phyloP scores from a whole-genome alignment of 1,140 invertebrate species.

The Temnothorax longispinosus region DNA sequence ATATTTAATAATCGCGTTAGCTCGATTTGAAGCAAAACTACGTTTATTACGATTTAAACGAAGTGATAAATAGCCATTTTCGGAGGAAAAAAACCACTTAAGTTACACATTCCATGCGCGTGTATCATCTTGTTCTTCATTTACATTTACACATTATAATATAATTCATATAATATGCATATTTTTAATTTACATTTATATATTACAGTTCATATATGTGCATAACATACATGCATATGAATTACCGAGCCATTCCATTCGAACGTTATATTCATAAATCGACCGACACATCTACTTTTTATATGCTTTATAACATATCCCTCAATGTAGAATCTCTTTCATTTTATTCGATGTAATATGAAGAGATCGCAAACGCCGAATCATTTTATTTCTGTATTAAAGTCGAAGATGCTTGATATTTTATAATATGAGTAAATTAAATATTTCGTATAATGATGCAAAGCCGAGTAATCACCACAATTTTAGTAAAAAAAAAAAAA shows the following conservation, averaged over 20 bases:
- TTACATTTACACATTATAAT: constrained; percentile 3
- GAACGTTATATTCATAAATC: constrained; percentile 44
- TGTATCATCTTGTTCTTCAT: constrained; percentile 29
- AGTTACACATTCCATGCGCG: constrained; percentile 64
- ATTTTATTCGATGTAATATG: constrained; percentile 42
- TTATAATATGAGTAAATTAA: constrained; percentile 63
- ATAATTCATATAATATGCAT: constrained; percentile 1
- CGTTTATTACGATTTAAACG: constrained; percentile 18
- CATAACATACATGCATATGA: neutral
- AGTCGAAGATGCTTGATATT: constrained; percentile 62
- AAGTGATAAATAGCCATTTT: constrained; percentile 24
- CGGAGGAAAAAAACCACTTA: constrained; percentile 40
- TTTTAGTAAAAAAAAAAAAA: constrained; percentile 43
- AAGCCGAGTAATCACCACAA: constrained; percentile 54
- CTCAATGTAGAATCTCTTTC: constrained; percentile 1
- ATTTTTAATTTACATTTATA: constrained; percentile 26
- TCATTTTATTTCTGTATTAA: constrained; percentile 66
- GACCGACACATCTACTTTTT: constrained; percentile 26
- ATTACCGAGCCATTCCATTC: constrained; percentile 63
- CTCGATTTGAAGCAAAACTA: constrained; percentile 5
- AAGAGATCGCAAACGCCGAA: constrained; percentile 54
- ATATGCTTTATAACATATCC: constrained; percentile 36
- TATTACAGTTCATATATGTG: neutral
- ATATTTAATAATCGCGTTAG: constrained; percentile 21
- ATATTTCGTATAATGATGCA: constrained; percentile 62